A percentile compares a stretch with the other conserved stretches of the same genome.
phyloP scores from a whole-genome alignment of 1,140 invertebrate genomes.

The Araneus ventricosus region DNA sequence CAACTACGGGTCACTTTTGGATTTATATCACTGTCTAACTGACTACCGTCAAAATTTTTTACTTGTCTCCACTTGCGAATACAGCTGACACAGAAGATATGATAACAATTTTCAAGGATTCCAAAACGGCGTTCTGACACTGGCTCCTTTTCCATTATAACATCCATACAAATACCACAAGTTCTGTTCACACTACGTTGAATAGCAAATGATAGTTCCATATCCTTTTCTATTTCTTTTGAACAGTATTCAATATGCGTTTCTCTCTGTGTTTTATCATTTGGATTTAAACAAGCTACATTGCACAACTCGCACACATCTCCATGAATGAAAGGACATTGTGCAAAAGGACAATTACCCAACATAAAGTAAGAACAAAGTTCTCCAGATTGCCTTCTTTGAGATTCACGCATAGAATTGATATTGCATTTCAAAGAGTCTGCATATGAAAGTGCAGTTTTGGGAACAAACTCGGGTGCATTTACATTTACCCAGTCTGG shows the following conservation, averaged over 20 bases:
- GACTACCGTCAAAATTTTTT: constrained; percentile 88
- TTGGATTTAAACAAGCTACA: constrained; percentile 87
- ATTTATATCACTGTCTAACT: constrained; percentile 48
- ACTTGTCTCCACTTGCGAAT: constrained; percentile 93
- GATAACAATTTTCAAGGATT: constrained; percentile 92
- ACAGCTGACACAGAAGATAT: constrained; percentile 92
- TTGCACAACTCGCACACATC: constrained; percentile 90
- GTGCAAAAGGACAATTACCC: constrained; percentile 85
- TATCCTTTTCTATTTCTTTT: constrained; percentile 88
- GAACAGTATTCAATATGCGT: constrained; percentile 88
- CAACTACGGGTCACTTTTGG: constrained; percentile 84
- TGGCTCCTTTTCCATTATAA: constrained; percentile 87
- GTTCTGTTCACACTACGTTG: constrained; percentile 89
- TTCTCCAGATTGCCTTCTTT: constrained; percentile 53
- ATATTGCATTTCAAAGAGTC: constrained; percentile 65
- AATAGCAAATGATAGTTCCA: constrained; percentile 93
- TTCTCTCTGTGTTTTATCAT: constrained; percentile 85
- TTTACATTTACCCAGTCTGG: constrained; percentile 84
- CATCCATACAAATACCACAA: constrained; percentile 94
- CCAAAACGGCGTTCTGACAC: constrained; percentile 88
- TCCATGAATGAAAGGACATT: constrained; percentile 89
- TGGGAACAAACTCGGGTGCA: constrained; percentile 86
- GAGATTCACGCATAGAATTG: neutral
- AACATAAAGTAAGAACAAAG: constrained; percentile 86
- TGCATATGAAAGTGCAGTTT: constrained; percentile 73